Evolutionary conservation across 2,888 invertebrate genomes (phyloP).

Genomic region (Leptinotarsa rubiginosa): DNA sequence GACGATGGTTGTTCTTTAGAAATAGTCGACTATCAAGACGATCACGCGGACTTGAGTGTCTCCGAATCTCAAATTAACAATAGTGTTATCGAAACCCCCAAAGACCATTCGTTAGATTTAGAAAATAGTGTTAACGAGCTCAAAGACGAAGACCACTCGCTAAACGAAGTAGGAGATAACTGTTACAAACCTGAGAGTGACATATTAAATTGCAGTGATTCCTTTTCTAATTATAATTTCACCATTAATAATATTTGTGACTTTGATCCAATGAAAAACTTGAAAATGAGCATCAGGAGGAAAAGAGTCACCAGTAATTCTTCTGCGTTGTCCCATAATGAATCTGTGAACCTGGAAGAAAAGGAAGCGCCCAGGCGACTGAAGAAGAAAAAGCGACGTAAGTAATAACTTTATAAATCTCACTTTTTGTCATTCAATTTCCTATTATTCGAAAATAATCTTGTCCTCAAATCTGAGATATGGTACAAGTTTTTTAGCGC

Average conservation of each 20-base stretch:
- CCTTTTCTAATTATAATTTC: conserved; percentile 53
- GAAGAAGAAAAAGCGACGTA: conserved; percentile 62
- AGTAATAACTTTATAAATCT: conserved; percentile 31
- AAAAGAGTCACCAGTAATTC: conserved; percentile 64
- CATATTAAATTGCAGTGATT: conserved; percentile 44
- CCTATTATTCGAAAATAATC: background rate
- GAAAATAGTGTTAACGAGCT: conserved; percentile 42
- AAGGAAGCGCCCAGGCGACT: conserved; percentile 55
- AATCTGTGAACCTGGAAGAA: conserved; percentile 58
- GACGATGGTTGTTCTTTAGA: conserved; percentile 46
- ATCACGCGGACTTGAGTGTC: conserved; percentile 49
- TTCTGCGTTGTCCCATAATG: conserved; percentile 63
- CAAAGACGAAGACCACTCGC: conserved; percentile 46
- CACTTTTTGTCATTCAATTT: background rate
- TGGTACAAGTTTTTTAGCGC: background rate
- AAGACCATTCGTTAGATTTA: conserved; percentile 36
- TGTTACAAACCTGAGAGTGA: conserved; percentile 54
- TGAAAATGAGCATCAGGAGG: conserved; percentile 64
- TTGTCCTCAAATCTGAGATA: background rate
- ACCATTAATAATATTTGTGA: conserved; percentile 55
- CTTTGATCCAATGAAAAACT: conserved; percentile 62
- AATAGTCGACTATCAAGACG: conserved; percentile 44
- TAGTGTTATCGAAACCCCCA: conserved; percentile 42
- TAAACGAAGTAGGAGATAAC: conserved; percentile 45
- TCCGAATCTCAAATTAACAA: conserved; percentile 54